phyloP scores from a whole-genome alignment of 2,113 vertebrate species.

The Anguilla japonica region DNA sequence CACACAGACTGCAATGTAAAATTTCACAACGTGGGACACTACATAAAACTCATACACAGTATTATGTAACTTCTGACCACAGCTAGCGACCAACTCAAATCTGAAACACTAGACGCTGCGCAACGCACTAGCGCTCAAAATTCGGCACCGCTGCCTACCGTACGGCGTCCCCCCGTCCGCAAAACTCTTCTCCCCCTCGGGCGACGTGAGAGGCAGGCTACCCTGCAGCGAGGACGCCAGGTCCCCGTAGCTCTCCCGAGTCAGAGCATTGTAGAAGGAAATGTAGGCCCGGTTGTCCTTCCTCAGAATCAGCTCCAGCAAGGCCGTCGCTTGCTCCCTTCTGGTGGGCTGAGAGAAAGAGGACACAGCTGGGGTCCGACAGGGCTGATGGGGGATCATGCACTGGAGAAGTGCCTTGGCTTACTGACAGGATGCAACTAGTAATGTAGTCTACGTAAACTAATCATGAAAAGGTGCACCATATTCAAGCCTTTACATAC shows the following conservation, averaged over 20 bases:
- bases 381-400: neutral
- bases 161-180: constrained; percentile 68
- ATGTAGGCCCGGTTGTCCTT: constrained; percentile 86
- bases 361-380: neutral
- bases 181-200: constrained; percentile 63
- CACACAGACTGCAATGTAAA: neutral
- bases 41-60: neutral
- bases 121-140: neutral
- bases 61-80: neutral
- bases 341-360: constrained; percentile 71
- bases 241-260: constrained; percentile 85
- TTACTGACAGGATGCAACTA: neutral
- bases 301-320: constrained; percentile 81
- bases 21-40: neutral
- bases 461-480: neutral
- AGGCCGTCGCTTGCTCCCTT: constrained; percentile 75
- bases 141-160: constrained; percentile 66
- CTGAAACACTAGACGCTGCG: neutral
- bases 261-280: constrained; percentile 93
- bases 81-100: neutral
- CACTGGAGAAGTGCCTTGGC: neutral
- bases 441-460: too few relatives aligned
- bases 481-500: neutral
- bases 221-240: constrained; percentile 79
- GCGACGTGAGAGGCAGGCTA: constrained; percentile 67